Evolutionary conservation across 1,140 invertebrate species (phyloP).

Genomic region (Eurosta solidaginis): DNA sequence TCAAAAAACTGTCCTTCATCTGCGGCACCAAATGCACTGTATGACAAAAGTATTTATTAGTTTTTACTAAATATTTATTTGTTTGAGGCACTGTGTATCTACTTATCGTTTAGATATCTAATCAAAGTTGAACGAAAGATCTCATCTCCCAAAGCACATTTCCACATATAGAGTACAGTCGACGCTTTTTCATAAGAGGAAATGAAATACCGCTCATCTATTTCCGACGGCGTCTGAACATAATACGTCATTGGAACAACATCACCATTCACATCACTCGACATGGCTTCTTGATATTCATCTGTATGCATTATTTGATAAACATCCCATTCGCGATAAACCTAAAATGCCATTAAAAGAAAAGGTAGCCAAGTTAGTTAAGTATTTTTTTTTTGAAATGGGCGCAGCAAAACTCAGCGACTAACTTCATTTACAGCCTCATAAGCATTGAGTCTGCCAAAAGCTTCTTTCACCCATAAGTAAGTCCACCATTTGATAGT

Average conservation of each 20-base stretch:
- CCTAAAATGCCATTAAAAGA: constrained; percentile 46
- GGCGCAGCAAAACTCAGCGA: too few relatives aligned
- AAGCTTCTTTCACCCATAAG: constrained; percentile 66
- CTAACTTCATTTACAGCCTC: constrained; percentile 28
- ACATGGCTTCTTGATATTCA: constrained; percentile 68
- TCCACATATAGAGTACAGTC: constrained; percentile 90
- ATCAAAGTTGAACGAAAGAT: constrained; percentile 82
- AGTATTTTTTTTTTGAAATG: too few relatives aligned
- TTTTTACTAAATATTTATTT: neutral
- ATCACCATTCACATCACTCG: constrained; percentile 66
- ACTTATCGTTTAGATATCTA: constrained; percentile 73
- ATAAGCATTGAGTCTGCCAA: constrained; percentile 59
- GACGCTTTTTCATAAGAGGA: constrained; percentile 75
- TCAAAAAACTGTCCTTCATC: constrained; percentile 71
- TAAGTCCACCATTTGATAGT: constrained; percentile 68
- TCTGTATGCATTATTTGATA: constrained; percentile 80
- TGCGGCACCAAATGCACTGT: constrained; percentile 61
- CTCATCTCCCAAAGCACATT: constrained; percentile 81
- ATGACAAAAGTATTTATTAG: neutral
- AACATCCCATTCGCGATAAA: constrained; percentile 73
- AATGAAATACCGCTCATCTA: constrained; percentile 76
- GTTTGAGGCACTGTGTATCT: constrained; percentile 36
- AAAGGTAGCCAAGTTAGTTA: too few relatives aligned
- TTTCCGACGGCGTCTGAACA: constrained; percentile 73
- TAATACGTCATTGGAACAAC: constrained; percentile 75